A percentile compares a stretch with the other conserved stretches of the same genome.
Evolutionary conservation across 2,113 vertebrate species (phyloP).

Genomic region (Engraulis encrasicolus): DNA sequence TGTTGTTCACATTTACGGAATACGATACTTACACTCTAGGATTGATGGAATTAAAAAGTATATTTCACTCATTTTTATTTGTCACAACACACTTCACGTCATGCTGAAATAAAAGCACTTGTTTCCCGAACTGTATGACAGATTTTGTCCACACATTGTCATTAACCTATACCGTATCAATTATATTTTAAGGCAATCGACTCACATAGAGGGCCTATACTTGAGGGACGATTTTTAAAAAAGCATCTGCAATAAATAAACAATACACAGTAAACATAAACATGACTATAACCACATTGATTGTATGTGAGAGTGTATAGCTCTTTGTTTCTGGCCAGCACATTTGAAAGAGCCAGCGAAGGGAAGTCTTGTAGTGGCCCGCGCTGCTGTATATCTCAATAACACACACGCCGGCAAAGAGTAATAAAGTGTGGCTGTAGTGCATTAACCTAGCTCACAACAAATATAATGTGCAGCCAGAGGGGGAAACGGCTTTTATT

Average conservation of each 20-base stretch:
- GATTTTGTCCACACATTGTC: background rate
- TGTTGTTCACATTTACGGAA: background rate
- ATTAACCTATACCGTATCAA: background rate
- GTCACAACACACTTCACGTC: background rate
- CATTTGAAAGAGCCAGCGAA: background rate
- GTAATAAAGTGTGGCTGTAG: slow-evolving; percentile 78
- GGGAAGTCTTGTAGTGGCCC: background rate
- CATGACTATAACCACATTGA: background rate
- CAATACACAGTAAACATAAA: too few species aligned
- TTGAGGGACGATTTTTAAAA: too few species aligned
- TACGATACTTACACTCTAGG: too few species aligned
- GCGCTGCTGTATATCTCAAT: slow-evolving; percentile 58
- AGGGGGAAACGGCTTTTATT: slow-evolving; percentile 71
- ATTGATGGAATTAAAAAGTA: background rate
- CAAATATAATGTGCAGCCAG: slow-evolving; percentile 72
- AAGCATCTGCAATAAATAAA: too few species aligned
- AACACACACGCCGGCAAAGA: slow-evolving; percentile 65
- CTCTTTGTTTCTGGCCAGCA: background rate
- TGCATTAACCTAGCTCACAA: slow-evolving; percentile 78
- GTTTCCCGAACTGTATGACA: background rate
- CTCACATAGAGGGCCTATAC: background rate
- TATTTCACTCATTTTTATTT: background rate
- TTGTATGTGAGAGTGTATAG: too few species aligned
- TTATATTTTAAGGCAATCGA: background rate
- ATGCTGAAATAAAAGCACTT: background rate